phyloP scores from a whole-genome alignment of 1,140 invertebrate species.

The Helicoverpa armigera region DNA sequence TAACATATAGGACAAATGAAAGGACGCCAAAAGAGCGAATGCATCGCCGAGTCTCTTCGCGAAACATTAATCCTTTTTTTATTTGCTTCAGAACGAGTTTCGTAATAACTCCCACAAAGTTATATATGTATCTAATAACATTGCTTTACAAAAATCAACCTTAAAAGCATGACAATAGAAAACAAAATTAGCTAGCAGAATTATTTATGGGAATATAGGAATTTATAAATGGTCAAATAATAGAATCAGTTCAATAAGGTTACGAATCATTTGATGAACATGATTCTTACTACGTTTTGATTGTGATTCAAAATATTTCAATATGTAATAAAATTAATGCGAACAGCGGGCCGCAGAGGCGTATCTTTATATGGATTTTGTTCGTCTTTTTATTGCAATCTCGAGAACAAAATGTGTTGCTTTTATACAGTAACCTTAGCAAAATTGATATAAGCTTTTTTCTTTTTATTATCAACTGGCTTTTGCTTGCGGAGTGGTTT shows the following conservation, averaged over 20 bases:
- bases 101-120: background rate
- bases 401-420: conserved; percentile 16
- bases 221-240: background rate
- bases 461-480: background rate
- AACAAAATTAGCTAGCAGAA: no score
- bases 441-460: background rate
- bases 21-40: background rate
- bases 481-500: background rate
- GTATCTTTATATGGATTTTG: conserved; percentile 36
- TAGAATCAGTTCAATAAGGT: background rate
- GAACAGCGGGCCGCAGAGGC: conserved; percentile 20
- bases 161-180: background rate
- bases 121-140: background rate
- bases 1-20: background rate
- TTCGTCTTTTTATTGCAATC: conserved; percentile 32
- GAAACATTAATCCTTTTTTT: conserved; percentile 11
- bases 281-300: background rate
- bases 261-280: background rate
- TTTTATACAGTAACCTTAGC: conserved; percentile 6
- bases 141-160: background rate
- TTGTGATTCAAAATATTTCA: background rate
- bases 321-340: conserved; percentile 47
- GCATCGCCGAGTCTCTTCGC: conserved; percentile 8
- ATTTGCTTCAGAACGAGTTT: conserved; percentile 12
- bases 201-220: no score